These are phyloP conservation scores for Bombycilla garrulus DNA, from an alignment of 2,113 vertebrate species.

Conservation along the genomic window DNA sequence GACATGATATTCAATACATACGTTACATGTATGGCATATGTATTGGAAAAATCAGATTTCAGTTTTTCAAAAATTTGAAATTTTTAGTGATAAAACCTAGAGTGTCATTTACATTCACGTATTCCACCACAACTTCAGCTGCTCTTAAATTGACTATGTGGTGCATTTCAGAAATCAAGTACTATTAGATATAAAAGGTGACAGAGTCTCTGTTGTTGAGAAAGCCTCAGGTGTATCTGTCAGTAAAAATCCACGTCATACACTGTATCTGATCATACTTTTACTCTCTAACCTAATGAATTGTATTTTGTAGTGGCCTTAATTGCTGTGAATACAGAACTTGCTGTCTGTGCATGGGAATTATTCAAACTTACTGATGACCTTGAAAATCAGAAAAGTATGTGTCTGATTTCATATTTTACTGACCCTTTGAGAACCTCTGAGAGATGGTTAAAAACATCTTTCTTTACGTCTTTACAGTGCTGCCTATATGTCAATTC, in stretches of 20 bases:
- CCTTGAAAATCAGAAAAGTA: background rate
- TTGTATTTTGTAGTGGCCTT: background rate
- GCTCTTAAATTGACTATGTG: background rate
- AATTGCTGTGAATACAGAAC: background rate
- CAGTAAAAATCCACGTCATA: background rate
- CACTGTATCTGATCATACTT: background rate
- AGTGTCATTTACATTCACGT: background rate
- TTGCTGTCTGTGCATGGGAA: background rate
- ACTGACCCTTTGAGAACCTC: background rate
- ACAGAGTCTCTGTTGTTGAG: background rate
- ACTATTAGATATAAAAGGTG: background rate
- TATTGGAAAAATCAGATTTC: background rate
- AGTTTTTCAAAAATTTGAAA: background rate
- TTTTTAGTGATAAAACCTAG: background rate
- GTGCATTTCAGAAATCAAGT: background rate
- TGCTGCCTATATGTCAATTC: background rate
- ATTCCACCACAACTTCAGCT: background rate
- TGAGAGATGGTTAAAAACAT: background rate
- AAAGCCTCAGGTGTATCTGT: background rate
- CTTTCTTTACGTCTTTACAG: background rate
- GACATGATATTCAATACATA: too few relatives aligned
- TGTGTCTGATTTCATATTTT: background rate
- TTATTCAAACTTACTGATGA: background rate
- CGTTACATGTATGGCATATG: fast-evolving
- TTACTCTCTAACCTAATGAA: background rate